Conservation (phyloP, 2,113 vertebrate species). For the Phoxinus phoxinus region DNA sequence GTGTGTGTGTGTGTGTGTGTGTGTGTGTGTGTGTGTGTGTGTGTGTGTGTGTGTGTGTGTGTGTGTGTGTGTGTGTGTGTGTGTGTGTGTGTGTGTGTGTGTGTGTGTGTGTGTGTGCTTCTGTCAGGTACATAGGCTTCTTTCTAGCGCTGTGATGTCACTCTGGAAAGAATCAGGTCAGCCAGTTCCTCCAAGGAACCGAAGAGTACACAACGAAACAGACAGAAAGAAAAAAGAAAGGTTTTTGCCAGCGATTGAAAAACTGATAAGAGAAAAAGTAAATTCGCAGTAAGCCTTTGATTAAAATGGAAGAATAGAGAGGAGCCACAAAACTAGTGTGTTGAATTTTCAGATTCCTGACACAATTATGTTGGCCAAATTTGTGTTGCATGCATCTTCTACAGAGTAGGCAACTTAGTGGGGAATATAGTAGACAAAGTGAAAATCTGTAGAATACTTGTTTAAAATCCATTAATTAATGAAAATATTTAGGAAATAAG, state of each 20-base stretch:
- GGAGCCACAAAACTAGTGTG: not conserved
- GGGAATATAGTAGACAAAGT: not conserved
- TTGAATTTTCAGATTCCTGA: not conserved
- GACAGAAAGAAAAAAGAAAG: constrained; percentile 24
- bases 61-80: no score
- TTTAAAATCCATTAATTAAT: not conserved
- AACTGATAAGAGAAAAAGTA: constrained; percentile 5
- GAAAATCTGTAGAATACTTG: not conserved
- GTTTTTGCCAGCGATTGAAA: constrained; percentile 12
- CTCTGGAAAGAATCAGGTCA: constrained; percentile 51
- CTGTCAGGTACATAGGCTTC: constrained; percentile 40
- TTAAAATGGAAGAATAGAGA: constrained; percentile 6
- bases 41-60: not conserved
- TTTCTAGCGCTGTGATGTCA: constrained; percentile 42
- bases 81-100: not conserved
- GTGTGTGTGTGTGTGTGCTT: not conserved
- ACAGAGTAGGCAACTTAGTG: not conserved
- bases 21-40: not conserved
- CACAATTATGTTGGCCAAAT: not conserved
- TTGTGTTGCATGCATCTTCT: not conserved
- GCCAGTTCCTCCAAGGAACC: constrained; percentile 11
- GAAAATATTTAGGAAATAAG: not conserved
- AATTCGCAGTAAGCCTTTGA: not conserved
- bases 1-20: not conserved
- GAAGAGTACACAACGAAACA: not conserved